Evolutionary conservation across 2,797 vertebrate genomes (phyloP).

Genomic region (Gymnocypris eckloni): DNA sequence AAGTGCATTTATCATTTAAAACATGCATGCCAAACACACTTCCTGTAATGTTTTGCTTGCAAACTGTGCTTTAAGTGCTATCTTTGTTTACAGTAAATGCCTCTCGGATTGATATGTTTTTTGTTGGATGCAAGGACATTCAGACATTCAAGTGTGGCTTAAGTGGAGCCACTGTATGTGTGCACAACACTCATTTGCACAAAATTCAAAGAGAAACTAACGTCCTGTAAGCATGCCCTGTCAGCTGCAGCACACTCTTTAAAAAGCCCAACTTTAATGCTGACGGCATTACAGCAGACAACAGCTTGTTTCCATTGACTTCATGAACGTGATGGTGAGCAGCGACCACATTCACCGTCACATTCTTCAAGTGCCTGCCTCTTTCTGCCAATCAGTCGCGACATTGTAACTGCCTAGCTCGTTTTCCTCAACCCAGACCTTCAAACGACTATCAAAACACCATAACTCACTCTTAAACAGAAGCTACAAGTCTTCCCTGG

Average conservation of each 20-base stretch:
- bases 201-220: conserved; percentile 20
- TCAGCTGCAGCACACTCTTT: not conserved
- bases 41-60: not conserved
- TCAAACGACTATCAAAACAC: conserved; percentile 28
- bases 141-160: not conserved
- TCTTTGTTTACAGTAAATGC: conserved; percentile 23
- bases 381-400: conserved; percentile 29
- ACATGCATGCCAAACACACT: too few species aligned
- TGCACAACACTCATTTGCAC: conserved; percentile 5
- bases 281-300: too few species aligned
- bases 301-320: not conserved
- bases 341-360: conserved; percentile 33
- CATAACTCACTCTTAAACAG: conserved; percentile 5
- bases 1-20: not conserved
- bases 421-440: not conserved
- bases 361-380: conserved; percentile 53
- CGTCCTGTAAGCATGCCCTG: not conserved
- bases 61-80: not conserved
- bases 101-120: not conserved
- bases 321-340: conserved; percentile 14
- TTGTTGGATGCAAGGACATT: not conserved
- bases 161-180: not conserved
- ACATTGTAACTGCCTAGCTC: conserved; percentile 29
- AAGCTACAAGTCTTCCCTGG: conserved; percentile 31
- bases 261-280: not conserved